Percentiles rank a stretch among this genome's conserved stretches.
Conservation (phyloP, 2,888 invertebrate species). For the Arge pagana region DNA sequence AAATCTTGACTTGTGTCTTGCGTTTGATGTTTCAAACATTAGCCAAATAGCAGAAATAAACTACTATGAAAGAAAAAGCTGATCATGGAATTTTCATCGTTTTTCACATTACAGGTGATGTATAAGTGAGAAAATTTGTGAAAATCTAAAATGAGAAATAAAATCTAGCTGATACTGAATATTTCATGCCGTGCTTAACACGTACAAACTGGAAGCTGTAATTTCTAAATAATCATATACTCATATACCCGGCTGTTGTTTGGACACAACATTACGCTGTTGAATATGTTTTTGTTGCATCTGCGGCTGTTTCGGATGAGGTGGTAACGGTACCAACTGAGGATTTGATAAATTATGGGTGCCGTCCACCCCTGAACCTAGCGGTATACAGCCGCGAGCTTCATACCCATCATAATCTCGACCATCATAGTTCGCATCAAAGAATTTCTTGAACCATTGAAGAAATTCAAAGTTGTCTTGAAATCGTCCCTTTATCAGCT, state of each 20-base stretch:
- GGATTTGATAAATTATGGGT: constrained; percentile 55
- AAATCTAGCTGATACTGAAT: constrained; percentile 2
- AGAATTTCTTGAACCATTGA: constrained; percentile 99
- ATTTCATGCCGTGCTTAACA: constrained; percentile 4
- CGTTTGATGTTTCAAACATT: no score
- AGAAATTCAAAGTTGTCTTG: constrained; percentile 99
- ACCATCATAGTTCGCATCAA: constrained; percentile 99
- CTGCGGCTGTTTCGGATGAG: constrained; percentile 50
- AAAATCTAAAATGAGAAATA: constrained; percentile 14
- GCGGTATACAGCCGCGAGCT: constrained; percentile 79
- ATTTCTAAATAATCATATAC: constrained; percentile 28
- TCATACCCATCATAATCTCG: constrained; percentile 93
- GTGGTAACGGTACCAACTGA: constrained; percentile 58
- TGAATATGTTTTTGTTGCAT: constrained; percentile 51
- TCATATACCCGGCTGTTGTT: constrained; percentile 52
- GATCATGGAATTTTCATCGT: no score
- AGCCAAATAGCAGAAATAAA: no score
- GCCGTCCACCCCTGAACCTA: constrained; percentile 72
- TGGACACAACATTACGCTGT: constrained; percentile 50
- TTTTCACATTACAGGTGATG: no score
- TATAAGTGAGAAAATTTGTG: constrained; percentile 17
- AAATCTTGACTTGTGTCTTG: no score
- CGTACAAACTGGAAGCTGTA: constrained; percentile 15
- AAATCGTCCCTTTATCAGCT: constrained; percentile 98
- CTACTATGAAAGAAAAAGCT: no score